Evolutionary conservation across 2,888 invertebrate genomes (phyloP), one percentile per base, ranked within the genome.

Genomic region (Spodoptera picta): DNA sequence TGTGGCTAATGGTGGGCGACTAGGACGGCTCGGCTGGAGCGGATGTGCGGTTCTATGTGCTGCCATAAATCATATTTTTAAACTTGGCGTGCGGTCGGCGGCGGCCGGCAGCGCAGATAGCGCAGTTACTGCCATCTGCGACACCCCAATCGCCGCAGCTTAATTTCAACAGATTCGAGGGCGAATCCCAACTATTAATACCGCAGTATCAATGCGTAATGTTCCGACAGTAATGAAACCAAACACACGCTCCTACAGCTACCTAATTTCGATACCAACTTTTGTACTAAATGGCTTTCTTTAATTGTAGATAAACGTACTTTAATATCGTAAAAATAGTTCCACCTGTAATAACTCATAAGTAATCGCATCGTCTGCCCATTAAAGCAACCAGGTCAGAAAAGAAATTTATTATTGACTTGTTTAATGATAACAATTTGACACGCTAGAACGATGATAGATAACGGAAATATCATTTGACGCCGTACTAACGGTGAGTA

Each of bases 61-160:
- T 83, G 71, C 77, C 85, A 88, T 91, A 92, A 92, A 92, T 92
- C 90, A 92, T 90, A 92, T 92, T 92, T 92, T 92, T 92, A 91
- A 89, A 88, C 86, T 90, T 89, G 87, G 87, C 87, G 84, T 87
- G 88, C 88, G 87, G 85, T 87, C 82, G 79, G 78, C 36, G 36
- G 67, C 52, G 63, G 55, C 82, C 81, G 81, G 79, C 79, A 84
- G 81, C 80, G 75, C 76, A 81, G 84, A 86, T 82, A 84, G 82
- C 87, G 91, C 91, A 86, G 92, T 93, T 92, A 92, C 84, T 79
- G 78, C 90, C 93, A 94, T 92, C 92, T 94, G 94, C 81, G 92
- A 86, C 92, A 90, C 90, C 91, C 92, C 91, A 90, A 90, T 90
- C 79, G 87, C 87, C 84, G 85, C 86, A 83, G 87, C 87, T 91